Base-by-base conservation (phyloP, 2,797 vertebrate genomes). In the Gymnothorax javanicus region DNA sequence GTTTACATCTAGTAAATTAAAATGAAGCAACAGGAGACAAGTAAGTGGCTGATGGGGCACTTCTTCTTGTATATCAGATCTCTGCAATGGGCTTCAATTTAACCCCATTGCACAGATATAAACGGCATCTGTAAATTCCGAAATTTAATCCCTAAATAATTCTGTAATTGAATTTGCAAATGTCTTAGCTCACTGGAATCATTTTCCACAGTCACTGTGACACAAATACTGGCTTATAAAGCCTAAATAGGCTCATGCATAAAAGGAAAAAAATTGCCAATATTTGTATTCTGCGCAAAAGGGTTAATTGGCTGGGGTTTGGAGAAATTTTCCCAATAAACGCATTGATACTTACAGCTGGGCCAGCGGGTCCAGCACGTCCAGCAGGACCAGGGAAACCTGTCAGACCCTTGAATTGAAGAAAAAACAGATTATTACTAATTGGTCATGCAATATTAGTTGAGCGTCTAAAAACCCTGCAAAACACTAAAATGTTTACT, bases 351-450 rank as follows among this genome's bases (percentile, higher is more conserved):
- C 98, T 99, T 92, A 99, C 99, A 95, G 97, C 83, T 62, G 98
- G 97, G 81, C 99, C 99, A 87, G 96, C 92, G 91, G 96, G 89
- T 90, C 99, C 99, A 91, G 97, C 93, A 95, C 98, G 96, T 84
- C 99, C 99, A 93, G 96, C 96, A 95, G 97, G 94, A 92, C 99
- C 99, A 95, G 98, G 98, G 95, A 99, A 98, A 93, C 99, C 99
- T 96, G 96, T 98, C 92, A 96, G 92, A 93, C 99, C 99, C 99
- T 99, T 93, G 85, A 27, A 86, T 23, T 12, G 75, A 88, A 90
- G 90, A 75, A 94, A 12, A 91, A 73, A 84, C n/a, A 86, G 2
- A 83, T 82, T 67, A 11, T 43, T 79, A 88, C 58, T 64, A 82
- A 64, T 91, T 1, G 52, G 85, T 83, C 90, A 84, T 56, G 86